Base-by-base conservation (phyloP, 1,140 invertebrate genomes). In the Cephus cinctus region DNA sequence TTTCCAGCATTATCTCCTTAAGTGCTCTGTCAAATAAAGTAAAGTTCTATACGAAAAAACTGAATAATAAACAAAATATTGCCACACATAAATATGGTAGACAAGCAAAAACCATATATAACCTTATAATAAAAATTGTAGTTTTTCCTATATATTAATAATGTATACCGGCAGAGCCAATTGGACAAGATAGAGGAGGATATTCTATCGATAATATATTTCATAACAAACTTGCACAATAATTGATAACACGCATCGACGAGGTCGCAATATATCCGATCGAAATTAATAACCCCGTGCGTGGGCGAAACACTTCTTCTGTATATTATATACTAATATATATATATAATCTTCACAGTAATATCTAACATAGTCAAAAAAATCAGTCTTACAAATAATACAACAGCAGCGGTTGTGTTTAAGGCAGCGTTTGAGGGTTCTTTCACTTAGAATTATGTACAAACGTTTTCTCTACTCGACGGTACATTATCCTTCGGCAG, bases 371-470 rank as follows among this genome's bases (percentile, higher is more conserved):
- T 36, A 43, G 43, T 49, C 32, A 50, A 61, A 56, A 40, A 54
- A 56, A 51, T 65, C 62, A 63, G 62, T 65, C 62, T 65, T 63
- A 59, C 48, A 56, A 61, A 53, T 56, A 61, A 63, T 63, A 65
- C 62, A 43, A 58, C 47, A 49, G 42, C 59, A 56, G 20, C 46
- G 49, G 40, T 50, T 51, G n/a, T n/a, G n/a, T n/a, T n/a, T n/a
- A n/a, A n/a, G n/a, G n/a, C n/a, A n/a, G n/a, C n/a, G n/a, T n/a
- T n/a, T n/a, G n/a, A n/a, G n/a, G n/a, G n/a, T n/a, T 36, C 34
- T 15, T 36, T 36, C 34, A 36, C 34, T 36, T 36, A 36, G 14
- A 36, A 36, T 14, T 36, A 36, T 36, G 14, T 36, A 36, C 34
- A 15, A 4, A 9, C 19, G 11, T 36, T 30, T 36, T 36, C 8